Evolutionary conservation across 2,888 invertebrate species (phyloP).

Genomic region (Cheilosia grossa): DNA sequence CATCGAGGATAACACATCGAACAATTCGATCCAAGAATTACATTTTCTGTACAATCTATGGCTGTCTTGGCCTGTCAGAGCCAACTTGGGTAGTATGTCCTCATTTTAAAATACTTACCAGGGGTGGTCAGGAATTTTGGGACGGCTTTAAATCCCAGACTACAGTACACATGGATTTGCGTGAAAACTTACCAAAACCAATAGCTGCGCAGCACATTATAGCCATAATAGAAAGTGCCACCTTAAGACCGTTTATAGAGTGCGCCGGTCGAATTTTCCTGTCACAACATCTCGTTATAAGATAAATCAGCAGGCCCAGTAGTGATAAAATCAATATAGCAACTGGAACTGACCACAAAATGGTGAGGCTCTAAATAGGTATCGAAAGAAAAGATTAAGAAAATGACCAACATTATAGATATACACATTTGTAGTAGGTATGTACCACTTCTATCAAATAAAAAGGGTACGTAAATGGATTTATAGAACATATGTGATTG

Average conservation of each 20-base stretch:
- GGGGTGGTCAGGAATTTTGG: no score
- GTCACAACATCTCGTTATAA: slow-evolving; percentile 97
- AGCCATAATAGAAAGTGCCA: slow-evolving; percentile 91
- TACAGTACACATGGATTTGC: background rate
- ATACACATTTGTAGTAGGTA: background rate
- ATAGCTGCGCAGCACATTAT: slow-evolving; percentile 95
- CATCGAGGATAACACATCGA: no score
- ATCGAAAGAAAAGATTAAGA: slow-evolving; percentile 76
- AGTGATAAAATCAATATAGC: slow-evolving; percentile 96
- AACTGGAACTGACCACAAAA: slow-evolving; percentile 95
- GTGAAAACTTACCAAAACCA: slow-evolving; percentile 87
- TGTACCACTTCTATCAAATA: no score
- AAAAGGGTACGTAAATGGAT: no score
- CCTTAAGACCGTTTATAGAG: slow-evolving; percentile 94
- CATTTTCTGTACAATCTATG: no score
- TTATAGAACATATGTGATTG: background rate
- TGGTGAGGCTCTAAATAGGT: slow-evolving; percentile 91
- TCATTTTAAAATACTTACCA: no score
- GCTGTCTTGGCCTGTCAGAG: no score
- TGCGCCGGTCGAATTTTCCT: slow-evolving; percentile 94
- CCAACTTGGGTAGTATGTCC: no score
- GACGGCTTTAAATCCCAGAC: no score
- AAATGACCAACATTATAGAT: slow-evolving; percentile 8
- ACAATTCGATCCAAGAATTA: no score
- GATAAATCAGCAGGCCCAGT: slow-evolving; percentile 93